Evolutionary conservation across 2,113 vertebrate species (phyloP).

Genomic region (Etheostoma cragini): DNA sequence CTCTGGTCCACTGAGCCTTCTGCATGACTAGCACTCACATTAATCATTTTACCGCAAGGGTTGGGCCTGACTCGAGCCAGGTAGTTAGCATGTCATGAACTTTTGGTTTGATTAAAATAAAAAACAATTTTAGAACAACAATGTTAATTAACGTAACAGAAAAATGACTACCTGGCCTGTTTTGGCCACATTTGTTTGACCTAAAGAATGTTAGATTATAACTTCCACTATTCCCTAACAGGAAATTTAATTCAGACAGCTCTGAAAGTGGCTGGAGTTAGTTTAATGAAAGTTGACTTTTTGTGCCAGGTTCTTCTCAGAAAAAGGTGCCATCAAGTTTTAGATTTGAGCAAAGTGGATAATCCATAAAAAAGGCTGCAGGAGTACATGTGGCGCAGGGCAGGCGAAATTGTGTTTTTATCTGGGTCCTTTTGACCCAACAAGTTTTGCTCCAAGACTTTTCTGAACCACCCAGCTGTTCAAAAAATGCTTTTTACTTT

Average conservation of each 20-base stretch:
- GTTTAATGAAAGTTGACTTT: conserved; percentile 35
- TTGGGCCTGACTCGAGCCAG: conserved; percentile 41
- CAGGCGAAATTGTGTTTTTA: conserved; percentile 14
- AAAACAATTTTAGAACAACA: conserved; percentile 14
- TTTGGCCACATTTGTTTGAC: conserved; percentile 23
- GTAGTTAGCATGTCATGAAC: conserved; percentile 57
- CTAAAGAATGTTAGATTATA: conserved; percentile 46
- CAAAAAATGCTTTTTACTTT: conserved; percentile 30
- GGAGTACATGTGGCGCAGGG: background rate
- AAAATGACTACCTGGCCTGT: conserved; percentile 2
- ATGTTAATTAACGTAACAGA: conserved; percentile 35
- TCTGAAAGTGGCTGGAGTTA: conserved; percentile 53
- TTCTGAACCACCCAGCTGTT: background rate
- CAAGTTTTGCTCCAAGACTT: conserved; percentile 20
- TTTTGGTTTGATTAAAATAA: conserved; percentile 11
- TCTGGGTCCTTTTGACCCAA: conserved; percentile 1
- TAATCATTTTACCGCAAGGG: conserved; percentile 57
- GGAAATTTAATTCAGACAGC: conserved; percentile 35
- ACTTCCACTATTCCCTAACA: conserved; percentile 5
- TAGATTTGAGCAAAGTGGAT: conserved; percentile 25
- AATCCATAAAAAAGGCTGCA: conserved; percentile 20
- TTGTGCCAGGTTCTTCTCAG: conserved; percentile 1
- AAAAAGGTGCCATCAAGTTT: conserved; percentile 10
- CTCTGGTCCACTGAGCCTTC: conserved; percentile 57
- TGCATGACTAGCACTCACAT: conserved; percentile 62